These are phyloP conservation scores for Coregonus suidteri DNA, from an alignment of 2,797 vertebrate species.

Conservation along the genomic window DNA sequence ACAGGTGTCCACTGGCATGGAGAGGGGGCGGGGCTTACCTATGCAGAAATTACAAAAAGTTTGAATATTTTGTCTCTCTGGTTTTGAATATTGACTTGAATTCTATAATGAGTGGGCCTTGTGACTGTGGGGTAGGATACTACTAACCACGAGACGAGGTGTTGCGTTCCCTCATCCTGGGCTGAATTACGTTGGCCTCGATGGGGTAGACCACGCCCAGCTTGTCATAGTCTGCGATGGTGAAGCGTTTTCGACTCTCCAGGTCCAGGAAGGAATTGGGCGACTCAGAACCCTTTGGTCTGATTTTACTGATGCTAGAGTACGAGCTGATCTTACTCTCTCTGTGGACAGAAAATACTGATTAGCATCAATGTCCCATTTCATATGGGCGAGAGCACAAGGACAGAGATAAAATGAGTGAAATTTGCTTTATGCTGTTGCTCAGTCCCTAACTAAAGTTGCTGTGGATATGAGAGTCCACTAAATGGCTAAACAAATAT, in stretches of 20 bases:
- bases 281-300: constrained; percentile 86
- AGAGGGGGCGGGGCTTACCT: constrained; percentile 92
- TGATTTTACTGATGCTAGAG: constrained; percentile 63
- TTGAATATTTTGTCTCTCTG: not conserved
- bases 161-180: constrained; percentile 87
- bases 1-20: constrained; percentile 91
- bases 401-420: not conserved
- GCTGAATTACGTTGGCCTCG: constrained; percentile 80
- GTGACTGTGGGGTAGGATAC: constrained; percentile 28
- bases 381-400: not conserved
- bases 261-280: constrained; percentile 93
- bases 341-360: constrained; percentile 63
- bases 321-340: constrained; percentile 71
- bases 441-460: not conserved
- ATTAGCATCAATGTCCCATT: not conserved
- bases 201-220: constrained; percentile 74
- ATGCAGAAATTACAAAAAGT: not conserved
- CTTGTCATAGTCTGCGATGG: constrained; percentile 83
- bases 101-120: not conserved
- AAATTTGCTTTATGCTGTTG: not conserved
- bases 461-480: not conserved
- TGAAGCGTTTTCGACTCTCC: constrained; percentile 83
- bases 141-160: constrained; percentile 78
- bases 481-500: too few relatives aligned
- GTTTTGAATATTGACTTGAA: not conserved